These are phyloP conservation scores for Nymphalis c-album DNA, from an alignment of 2,888 invertebrate species.

Conservation along the genomic window DNA sequence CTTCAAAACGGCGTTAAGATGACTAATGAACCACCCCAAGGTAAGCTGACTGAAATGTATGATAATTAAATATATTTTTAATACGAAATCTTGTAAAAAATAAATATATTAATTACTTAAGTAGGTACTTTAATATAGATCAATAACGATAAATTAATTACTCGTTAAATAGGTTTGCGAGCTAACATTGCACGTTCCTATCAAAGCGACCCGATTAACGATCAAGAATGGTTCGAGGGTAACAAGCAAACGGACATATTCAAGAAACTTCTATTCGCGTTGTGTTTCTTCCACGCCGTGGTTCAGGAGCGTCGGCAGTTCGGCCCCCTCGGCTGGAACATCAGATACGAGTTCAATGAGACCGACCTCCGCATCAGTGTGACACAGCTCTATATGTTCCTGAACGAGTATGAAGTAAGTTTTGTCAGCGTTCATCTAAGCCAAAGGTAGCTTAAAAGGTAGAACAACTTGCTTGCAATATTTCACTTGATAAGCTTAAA, in stretches of 20 bases:
- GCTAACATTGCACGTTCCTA: slow-evolving; percentile 93
- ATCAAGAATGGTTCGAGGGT: slow-evolving; percentile 92
- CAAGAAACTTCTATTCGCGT: slow-evolving; percentile 91
- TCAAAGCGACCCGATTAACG: slow-evolving; percentile 92
- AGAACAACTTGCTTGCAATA: no score
- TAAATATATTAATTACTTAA: no score
- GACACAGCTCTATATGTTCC: slow-evolving; percentile 92
- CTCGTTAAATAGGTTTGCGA: slow-evolving; percentile 75
- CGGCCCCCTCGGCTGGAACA: slow-evolving; percentile 97
- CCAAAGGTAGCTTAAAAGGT: no score
- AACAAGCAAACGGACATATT: slow-evolving; percentile 88
- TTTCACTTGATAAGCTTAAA: no score
- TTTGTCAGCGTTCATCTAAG: background rate
- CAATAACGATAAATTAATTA: background rate
- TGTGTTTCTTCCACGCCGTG: slow-evolving; percentile 97
- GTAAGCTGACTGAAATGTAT: slow-evolving; percentile 50
- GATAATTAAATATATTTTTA: background rate
- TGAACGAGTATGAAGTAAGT: slow-evolving; percentile 87
- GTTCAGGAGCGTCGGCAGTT: slow-evolving; percentile 95
- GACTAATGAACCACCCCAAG: slow-evolving; percentile 98
- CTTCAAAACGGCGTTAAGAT: slow-evolving; percentile 97
- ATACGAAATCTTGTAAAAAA: no score
- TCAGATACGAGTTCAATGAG: slow-evolving; percentile 97
- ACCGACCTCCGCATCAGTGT: slow-evolving; percentile 95
- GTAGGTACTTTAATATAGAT: background rate